phyloP scores from a whole-genome alignment of 30 jellyfish, hydroid and myxozoan genomes.

The Pseudorhiza aurosa region DNA sequence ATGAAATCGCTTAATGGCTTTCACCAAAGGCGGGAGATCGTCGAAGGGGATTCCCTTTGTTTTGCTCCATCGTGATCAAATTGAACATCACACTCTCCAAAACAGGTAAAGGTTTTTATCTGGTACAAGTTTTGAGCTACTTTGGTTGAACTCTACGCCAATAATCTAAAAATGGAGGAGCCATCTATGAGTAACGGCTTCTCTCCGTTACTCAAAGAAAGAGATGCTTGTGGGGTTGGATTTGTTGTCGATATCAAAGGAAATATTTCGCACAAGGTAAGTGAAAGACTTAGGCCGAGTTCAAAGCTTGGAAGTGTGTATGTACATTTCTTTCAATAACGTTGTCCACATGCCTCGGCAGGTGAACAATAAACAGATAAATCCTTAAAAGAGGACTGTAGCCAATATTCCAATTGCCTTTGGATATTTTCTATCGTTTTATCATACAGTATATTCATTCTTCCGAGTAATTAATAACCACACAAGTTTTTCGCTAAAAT shows the following conservation, averaged over 20 bases:
- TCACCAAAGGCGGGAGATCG: conserved; percentile 37
- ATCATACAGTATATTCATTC: too few relatives aligned
- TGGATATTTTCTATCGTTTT: too few relatives aligned
- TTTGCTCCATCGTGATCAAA: background rate
- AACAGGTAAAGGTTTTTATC: background rate
- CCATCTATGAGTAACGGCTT: background rate
- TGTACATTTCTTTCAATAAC: too few relatives aligned
- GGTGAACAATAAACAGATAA: too few relatives aligned
- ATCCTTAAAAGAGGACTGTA: too few relatives aligned
- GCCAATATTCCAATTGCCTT: too few relatives aligned
- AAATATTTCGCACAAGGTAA: conserved; percentile 64
- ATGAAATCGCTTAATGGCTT: background rate
- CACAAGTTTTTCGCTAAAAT: too few relatives aligned
- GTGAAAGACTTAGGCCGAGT: background rate
- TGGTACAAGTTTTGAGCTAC: background rate
- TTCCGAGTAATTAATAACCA: too few relatives aligned
- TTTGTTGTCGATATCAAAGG: conserved; percentile 93
- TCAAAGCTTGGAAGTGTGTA: background rate
- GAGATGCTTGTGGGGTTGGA: conserved; percentile 95
- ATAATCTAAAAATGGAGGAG: conserved; percentile 56
- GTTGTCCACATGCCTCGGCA: too few relatives aligned
- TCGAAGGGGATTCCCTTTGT: conserved; percentile 29
- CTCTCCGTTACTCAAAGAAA: conserved; percentile 63
- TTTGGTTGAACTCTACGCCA: too few relatives aligned
- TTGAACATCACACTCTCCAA: background rate